Evolutionary conservation across 2,797 vertebrate species (phyloP).

Genomic region (Ispidina picta): DNA sequence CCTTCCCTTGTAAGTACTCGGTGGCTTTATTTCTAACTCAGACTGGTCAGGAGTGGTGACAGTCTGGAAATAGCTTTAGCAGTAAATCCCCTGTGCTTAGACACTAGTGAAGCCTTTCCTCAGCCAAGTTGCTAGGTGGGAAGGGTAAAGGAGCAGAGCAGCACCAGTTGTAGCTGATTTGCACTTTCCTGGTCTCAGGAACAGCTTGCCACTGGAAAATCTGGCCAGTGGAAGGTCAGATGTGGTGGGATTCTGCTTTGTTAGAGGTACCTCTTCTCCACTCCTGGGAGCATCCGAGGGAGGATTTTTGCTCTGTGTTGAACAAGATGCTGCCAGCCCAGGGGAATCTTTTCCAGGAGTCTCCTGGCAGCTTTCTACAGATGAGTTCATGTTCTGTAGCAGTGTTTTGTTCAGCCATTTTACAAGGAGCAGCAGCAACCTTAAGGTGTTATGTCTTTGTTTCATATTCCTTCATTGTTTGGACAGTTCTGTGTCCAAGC

Average conservation of each 20-base stretch:
- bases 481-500: background rate
- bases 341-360: background rate
- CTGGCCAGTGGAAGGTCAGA: background rate
- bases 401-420: background rate
- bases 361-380: background rate
- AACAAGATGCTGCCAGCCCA: background rate
- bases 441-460: background rate
- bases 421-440: background rate
- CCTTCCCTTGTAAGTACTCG: background rate
- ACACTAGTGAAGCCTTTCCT: background rate
- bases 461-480: background rate
- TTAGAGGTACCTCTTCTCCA: background rate
- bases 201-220: background rate
- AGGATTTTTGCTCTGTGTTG: background rate
- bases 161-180: background rate
- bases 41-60: background rate
- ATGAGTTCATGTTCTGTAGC: background rate
- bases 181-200: background rate
- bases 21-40: background rate
- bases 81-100: background rate
- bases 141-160: background rate
- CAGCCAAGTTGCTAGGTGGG: background rate
- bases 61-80: background rate
- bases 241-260: background rate
- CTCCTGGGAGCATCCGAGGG: background rate